phyloP scores from a whole-genome alignment of 2,888 invertebrate genomes.

The Phlogophora meticulosa region DNA sequence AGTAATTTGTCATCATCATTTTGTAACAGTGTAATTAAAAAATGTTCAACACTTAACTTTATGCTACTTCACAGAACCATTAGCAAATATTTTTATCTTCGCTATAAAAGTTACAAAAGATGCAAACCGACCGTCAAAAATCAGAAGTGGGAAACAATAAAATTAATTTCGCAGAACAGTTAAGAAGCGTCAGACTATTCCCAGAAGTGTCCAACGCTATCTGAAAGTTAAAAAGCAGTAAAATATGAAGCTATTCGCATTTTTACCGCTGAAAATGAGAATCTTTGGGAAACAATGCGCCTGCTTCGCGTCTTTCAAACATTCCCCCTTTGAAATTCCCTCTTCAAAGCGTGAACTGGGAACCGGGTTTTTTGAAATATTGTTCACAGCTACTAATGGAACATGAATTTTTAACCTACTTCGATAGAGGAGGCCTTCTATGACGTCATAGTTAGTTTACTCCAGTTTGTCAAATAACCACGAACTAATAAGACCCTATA shows the following conservation, averaged over 20 bases:
- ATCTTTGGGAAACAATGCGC: conserved; percentile 76
- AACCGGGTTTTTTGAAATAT: conserved; percentile 76
- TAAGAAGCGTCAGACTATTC: conserved; percentile 15
- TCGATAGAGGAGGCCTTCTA: conserved; percentile 61
- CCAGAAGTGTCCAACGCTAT: conserved; percentile 61
- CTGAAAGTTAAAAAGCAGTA: conserved; percentile 70
- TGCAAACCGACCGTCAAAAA: neutral
- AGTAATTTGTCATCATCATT: too few species aligned
- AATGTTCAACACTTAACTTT: too few species aligned
- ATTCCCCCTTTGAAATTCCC: conserved; percentile 73
- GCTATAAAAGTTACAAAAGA: conserved; percentile 30
- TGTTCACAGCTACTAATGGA: conserved; percentile 73
- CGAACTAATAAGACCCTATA: neutral
- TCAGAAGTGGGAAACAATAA: conserved; percentile 29
- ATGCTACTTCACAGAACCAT: too few species aligned
- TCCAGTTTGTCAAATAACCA: neutral
- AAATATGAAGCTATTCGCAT: conserved; percentile 71
- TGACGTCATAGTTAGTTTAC: conserved; percentile 35
- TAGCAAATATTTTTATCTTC: neutral
- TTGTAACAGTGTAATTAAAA: too few species aligned
- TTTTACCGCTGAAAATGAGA: conserved; percentile 74
- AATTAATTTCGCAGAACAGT: conserved; percentile 44
- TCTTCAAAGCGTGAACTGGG: conserved; percentile 74
- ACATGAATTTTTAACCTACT: conserved; percentile 75
- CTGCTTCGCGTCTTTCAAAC: conserved; percentile 73